These are phyloP conservation scores for Ephestia elutella DNA, from an alignment of 1,140 invertebrate genomes.

Conservation along the genomic window DNA sequence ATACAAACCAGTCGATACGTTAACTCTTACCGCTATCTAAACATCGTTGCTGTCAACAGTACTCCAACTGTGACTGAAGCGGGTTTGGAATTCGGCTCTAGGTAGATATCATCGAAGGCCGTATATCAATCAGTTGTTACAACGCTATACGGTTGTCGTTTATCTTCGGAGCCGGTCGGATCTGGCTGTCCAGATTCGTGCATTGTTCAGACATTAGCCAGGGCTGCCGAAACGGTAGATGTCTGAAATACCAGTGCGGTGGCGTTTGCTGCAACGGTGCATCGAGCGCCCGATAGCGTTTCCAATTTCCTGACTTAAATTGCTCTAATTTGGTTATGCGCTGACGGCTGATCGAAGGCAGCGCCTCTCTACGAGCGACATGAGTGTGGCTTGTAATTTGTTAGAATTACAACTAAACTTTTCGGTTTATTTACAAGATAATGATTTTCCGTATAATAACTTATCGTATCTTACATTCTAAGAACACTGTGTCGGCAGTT, in stretches of 20 bases:
- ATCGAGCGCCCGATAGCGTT: conserved; percentile 63
- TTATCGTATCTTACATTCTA: too few species aligned
- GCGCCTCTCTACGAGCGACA: conserved; percentile 36
- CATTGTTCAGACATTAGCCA: conserved; percentile 70
- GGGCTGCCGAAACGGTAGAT: conserved; percentile 64
- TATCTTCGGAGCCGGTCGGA: conserved; percentile 65
- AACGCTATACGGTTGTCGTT: conserved; percentile 68
- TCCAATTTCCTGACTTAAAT: conserved; percentile 74
- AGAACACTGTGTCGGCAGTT: too few species aligned
- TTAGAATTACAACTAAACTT: neutral
- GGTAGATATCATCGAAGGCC: conserved; percentile 58
- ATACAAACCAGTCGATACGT: conserved; percentile 39
- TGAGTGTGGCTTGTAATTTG: conserved; percentile 45
- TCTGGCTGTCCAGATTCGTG: conserved; percentile 69
- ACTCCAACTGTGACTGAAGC: conserved; percentile 66
- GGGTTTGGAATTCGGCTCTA: conserved; percentile 61
- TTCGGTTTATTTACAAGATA: conserved; percentile 9
- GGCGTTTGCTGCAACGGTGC: conserved; percentile 47
- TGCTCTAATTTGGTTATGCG: conserved; percentile 72
- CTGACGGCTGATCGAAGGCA: conserved; percentile 63
- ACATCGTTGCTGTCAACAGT: conserved; percentile 65
- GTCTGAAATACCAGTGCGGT: conserved; percentile 62
- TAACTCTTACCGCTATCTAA: conserved; percentile 53
- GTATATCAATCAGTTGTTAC: conserved; percentile 74
- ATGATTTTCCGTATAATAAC: too few species aligned